phyloP scores from a whole-genome alignment of 1,140 invertebrate genomes.

The Pinna nobilis region DNA sequence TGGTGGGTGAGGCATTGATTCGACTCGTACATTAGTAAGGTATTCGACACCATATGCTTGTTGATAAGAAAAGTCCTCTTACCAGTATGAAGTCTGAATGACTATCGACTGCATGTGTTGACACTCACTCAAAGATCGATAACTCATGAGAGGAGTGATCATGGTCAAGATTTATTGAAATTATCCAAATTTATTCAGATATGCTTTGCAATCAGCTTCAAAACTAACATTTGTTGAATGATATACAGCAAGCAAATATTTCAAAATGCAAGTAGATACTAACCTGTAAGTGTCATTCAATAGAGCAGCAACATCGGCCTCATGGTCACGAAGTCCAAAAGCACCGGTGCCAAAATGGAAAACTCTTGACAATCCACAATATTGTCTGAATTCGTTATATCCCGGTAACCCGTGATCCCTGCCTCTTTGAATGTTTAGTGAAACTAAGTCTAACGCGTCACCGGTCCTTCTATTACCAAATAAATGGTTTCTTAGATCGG shows the following conservation, averaged over 20 bases:
- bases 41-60: too few relatives aligned
- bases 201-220: too few relatives aligned
- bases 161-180: too few relatives aligned
- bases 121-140: too few relatives aligned
- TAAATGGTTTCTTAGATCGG: conserved; percentile 1
- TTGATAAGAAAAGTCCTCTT: too few relatives aligned
- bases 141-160: too few relatives aligned
- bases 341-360: neutral
- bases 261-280: neutral
- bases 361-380: neutral
- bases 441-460: neutral
- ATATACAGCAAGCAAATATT: neutral
- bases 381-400: conserved; percentile 2
- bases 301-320: neutral
- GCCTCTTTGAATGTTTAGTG: conserved; percentile 14
- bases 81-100: too few relatives aligned
- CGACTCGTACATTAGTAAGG: too few relatives aligned
- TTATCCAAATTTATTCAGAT: too few relatives aligned
- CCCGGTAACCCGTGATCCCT: conserved; percentile 2
- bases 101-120: too few relatives aligned
- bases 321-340: neutral
- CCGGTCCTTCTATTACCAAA: neutral
- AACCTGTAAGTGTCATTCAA: neutral
- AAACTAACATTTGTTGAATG: neutral
- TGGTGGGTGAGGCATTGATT: too few relatives aligned